phyloP scores from a whole-genome alignment of 2,888 invertebrate genomes.

The Epirrhoe tristata region DNA sequence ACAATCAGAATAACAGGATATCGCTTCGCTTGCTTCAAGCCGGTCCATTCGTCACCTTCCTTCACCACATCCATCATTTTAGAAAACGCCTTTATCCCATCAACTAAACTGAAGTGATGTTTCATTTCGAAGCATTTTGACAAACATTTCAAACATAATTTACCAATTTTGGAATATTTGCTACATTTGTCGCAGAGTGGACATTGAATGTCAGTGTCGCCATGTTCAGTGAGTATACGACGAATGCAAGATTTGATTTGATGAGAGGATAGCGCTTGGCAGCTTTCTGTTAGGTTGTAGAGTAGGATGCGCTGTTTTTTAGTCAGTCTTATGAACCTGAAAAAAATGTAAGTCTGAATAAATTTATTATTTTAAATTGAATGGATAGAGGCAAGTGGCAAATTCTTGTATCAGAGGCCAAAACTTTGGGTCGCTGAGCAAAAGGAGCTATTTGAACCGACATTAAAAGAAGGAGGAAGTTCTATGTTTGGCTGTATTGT shows the following conservation, averaged over 20 bases:
- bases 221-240: constrained; percentile 71
- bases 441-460: too few species aligned
- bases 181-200: constrained; percentile 60
- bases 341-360: too few species aligned
- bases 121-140: constrained; percentile 66
- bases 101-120: constrained; percentile 68
- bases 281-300: constrained; percentile 72
- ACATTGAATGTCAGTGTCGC: constrained; percentile 62
- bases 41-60: constrained; percentile 67
- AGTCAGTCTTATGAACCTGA: constrained; percentile 69
- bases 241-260: constrained; percentile 72
- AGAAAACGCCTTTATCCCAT: constrained; percentile 74
- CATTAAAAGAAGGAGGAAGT: too few species aligned
- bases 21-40: constrained; percentile 75
- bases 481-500: too few species aligned
- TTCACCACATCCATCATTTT: constrained; percentile 69
- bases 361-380: too few species aligned
- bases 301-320: constrained; percentile 70
- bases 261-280: constrained; percentile 61
- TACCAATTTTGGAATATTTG: constrained; percentile 62
- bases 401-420: too few species aligned
- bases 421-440: too few species aligned
- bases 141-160: constrained; percentile 71
- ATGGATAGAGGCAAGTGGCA: too few species aligned
- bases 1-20: constrained; percentile 88